Base-by-base conservation (phyloP, 2,797 vertebrate species). In the Molossus alvarezi region DNA sequence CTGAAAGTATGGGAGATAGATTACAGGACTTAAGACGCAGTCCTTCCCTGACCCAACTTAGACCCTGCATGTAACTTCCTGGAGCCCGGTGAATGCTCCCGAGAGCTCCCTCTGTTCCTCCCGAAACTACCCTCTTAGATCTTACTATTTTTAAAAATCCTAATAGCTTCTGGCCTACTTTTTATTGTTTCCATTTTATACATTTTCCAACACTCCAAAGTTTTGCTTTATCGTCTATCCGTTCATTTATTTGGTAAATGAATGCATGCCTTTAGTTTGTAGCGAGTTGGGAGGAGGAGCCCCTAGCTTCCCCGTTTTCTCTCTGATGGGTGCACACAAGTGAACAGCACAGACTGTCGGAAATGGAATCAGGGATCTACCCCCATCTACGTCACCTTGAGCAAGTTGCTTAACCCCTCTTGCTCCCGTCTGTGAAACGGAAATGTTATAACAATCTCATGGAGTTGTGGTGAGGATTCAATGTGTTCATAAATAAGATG, bases 1-100 rank as follows among this genome's bases (percentile, higher is more conserved):
- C 95, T 93, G 92, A 41, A 86, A n/a, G 33, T 79, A 71, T 93
- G 90, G 82, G 83, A 79, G 73, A 90, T 80, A 97, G 72, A 95
- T 92, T 53, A 93, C 10, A 55, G 51, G 88, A 57, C 83, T 73
- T 90, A 76, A 97, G 97, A 76, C 58, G 5, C n/a, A 93, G 37
- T 62, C 79, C 29, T 88, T 94, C 67, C 11, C 5, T 86, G 75
- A 87, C 45, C 45, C 4, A 21, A 6, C 4, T 41, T 55, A 84
- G 65, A 2, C 9, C 9, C 64, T 97, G 7, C 51, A 45, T 5
- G 21, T 29, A 86, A 93, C 80, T 92, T 80, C 80, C 33, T 75
- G 48, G 77, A 92, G 48, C 64, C 60, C 60, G 73, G 67, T 72
- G 51, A 51, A n/a, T 29, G 21, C 4, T 23, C 20, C 33, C 51